Percentiles rank a stretch among this genome's conserved stretches.
These are phyloP conservation scores for Thymallus thymallus DNA, from an alignment of 2,113 vertebrate genomes.

Conservation along the genomic window DNA sequence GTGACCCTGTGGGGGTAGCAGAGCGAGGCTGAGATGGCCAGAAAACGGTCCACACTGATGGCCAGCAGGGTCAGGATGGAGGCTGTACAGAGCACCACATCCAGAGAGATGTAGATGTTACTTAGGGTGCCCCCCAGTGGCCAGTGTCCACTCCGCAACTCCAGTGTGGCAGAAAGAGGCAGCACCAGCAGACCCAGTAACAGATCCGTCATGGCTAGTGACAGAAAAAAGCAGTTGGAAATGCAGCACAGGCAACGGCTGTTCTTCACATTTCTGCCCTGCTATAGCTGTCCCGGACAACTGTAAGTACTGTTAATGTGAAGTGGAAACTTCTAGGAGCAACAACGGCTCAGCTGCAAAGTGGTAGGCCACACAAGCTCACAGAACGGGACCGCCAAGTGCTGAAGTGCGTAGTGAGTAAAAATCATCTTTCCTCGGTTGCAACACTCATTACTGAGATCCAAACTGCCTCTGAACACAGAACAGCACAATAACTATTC, in stretches of 20 bases:
- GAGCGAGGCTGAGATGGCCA: conserved; percentile 83
- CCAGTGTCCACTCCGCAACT: conserved; percentile 78
- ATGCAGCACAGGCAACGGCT: conserved; percentile 81
- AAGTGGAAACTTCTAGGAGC: too few relatives aligned
- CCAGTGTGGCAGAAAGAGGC: conserved; percentile 83
- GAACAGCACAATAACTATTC: too few relatives aligned
- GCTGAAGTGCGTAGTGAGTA: too few relatives aligned
- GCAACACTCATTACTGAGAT: too few relatives aligned
- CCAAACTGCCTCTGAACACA: too few relatives aligned
- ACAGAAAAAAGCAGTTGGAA: conserved; percentile 89
- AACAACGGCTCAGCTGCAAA: too few relatives aligned
- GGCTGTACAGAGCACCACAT: conserved; percentile 87
- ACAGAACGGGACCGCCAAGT: too few relatives aligned
- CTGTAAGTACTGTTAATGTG: too few relatives aligned
- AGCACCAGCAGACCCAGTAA: conserved; percentile 88
- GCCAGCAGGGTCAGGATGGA: conserved; percentile 93
- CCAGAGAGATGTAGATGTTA: conserved; percentile 87
- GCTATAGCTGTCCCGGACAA: too few relatives aligned
- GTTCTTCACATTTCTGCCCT: too few relatives aligned
- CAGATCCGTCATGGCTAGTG: conserved; percentile 88
- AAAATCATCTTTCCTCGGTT: too few relatives aligned
- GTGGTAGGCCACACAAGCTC: too few relatives aligned
- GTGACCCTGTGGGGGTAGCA: conserved; percentile 82
- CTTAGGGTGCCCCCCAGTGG: conserved; percentile 78
- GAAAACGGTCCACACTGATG: conserved; percentile 92